Percentiles rank a stretch among this genome's conserved stretches.
Evolutionary conservation across 1,140 invertebrate species (phyloP).

Genomic region (Megalopta genalis): DNA sequence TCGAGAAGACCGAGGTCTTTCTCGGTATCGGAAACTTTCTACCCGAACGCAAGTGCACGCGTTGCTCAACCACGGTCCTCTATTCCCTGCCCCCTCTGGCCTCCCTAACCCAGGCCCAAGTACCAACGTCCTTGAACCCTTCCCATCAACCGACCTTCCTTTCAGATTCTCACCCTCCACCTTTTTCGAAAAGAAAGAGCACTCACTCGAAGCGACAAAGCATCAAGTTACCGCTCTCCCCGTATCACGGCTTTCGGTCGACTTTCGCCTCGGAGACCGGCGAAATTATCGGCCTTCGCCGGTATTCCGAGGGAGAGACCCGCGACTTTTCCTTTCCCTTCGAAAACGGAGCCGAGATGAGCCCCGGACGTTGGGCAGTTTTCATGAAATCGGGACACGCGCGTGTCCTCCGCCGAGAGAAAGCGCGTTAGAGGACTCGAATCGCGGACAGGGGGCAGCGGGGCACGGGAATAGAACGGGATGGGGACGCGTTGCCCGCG

Average conservation of each 20-base stretch:
- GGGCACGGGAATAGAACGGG: not conserved
- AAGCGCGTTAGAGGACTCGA: constrained; percentile 57
- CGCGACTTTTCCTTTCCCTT: constrained; percentile 22
- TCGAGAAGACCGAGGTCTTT: not conserved
- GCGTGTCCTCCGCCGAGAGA: constrained; percentile 26
- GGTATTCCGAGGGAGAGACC: not conserved
- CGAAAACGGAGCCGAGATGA: not conserved
- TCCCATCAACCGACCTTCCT: constrained; percentile 44
- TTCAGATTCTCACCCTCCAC: constrained; percentile 46
- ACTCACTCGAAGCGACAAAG: constrained; percentile 41
- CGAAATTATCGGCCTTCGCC: not conserved
- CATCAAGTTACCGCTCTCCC: constrained; percentile 27
- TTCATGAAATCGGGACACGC: constrained; percentile 57
- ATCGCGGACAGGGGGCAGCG: not conserved
- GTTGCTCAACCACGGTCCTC: constrained; percentile 41
- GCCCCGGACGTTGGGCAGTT: constrained; percentile 8
- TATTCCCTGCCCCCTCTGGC: not conserved
- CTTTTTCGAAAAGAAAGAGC: constrained; percentile 33
- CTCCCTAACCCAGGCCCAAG: constrained; percentile 17
- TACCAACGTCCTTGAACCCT: constrained; percentile 52
- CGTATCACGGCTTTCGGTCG: constrained; percentile 10
- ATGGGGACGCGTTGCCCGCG: constrained; percentile 28
- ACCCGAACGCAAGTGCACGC: not conserved
- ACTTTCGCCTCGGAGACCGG: constrained; percentile 9
- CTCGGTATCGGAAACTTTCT: not conserved